Base-by-base conservation (phyloP, 2,888 invertebrate genomes). In the Drosophila nr. fundita region DNA sequence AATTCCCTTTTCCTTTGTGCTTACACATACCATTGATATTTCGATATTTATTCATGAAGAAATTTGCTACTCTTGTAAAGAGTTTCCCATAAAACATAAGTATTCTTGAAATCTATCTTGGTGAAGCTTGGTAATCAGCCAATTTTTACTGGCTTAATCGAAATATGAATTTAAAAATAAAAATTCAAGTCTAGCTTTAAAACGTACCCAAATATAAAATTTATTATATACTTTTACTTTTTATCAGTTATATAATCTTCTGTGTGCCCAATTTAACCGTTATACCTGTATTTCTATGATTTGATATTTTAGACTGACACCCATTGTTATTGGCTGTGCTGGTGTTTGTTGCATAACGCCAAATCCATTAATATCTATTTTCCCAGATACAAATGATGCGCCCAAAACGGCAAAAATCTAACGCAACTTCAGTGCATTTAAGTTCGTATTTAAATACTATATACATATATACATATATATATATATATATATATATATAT, bases 291-390 rank as follows among this genome's bases (percentile, higher is more conserved):
- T 15, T 45, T 21, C 21, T 8, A 8, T 21, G 7, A 21, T 7
- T 36, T 65, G 62, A 45, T 60, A 52, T 36, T 50, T 77, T 65
- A 52, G 45, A 55, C 42, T 55, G 52, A 62, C 58, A 68, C 50
- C 57, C 61, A 71, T 73, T 65, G 79, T 86, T 67, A 63, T 73
- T 72, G 60, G 64, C 27, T 55, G 52, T 48, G 54, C 7, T 21
- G 6, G 7, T 70, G 67, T 80, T 65, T 73, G 74, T 60, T 60
- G 64, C 52, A 65, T 67, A 80, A 50, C 64, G 59, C 74, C 67
- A 80, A 89, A 90, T 83, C 69, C 84, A 87, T 90, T 87, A 83
- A 90, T 90, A 83, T 83, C 73, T 74, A 83, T 89, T 87, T 87
- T 89, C 59, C 80, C 62, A 18, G 54, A 48, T 70, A 73, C 60